Evolutionary conservation across 2,113 vertebrate genomes (phyloP), one percentile per base, ranked within the genome.

Genomic region (Crotalus tigris): DNA sequence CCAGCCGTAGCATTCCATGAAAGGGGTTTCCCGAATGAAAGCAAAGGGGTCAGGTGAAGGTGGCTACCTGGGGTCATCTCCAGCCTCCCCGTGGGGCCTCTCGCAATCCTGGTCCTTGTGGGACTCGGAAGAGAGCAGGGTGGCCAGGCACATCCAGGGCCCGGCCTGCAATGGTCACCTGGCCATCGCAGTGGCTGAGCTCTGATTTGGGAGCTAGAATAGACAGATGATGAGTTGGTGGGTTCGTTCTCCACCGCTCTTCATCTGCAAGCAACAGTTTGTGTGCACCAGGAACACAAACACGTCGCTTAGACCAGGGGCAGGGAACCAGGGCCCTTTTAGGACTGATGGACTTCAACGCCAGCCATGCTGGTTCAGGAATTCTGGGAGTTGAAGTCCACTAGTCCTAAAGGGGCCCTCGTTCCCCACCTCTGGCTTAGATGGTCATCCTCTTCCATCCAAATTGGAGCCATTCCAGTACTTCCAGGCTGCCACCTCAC

Each of bases 1-100:
- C 97, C 97, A 90, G 96, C 97, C 96, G 95, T 39, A 90, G 91
- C 94, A 94, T 92, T 6, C 29, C 12, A 29, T 9, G 44, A 75
- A 26, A 33, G 44, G 29, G 15, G 2, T 39, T 12, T 12, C 26
- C 49, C 24, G 1, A 11, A 26, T 55, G 0, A 24, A 87, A 93
- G 1, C 6, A 69, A 53, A 5, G 44, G 21, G 17, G 2, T n/a
- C 24, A 4, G 7, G 1, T 9, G 39, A 39, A 61, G 51, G 46
- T 12, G 39, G 51, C 59, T 4, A 5, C n/a, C 54, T 29, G 17
- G 0, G 12, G 13, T 24, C 39, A 23, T 19, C 44, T 10, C 4
- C 26, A 5, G 87, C 24, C 15, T 15, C 49, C 69, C 81, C 17
- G 7, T 0, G 26, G 8, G 8, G 24, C 26, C 26, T 21, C 17